A percentile compares a stretch with the other conserved stretches of the same genome.
phyloP scores from a whole-genome alignment of 2,113 vertebrate genomes.

The Actenoides lindsayi region DNA sequence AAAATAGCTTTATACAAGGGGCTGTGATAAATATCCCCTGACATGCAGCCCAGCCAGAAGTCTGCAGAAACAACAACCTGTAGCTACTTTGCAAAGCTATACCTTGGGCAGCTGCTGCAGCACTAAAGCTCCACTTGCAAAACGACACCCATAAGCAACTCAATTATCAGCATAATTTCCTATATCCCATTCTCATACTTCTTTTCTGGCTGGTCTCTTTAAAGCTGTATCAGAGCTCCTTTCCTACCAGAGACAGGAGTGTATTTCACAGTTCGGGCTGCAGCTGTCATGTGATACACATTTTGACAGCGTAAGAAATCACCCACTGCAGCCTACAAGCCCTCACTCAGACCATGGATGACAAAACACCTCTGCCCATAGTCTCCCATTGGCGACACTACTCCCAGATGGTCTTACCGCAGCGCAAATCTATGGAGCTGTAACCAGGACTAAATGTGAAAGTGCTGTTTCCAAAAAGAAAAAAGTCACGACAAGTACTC shows the following conservation, averaged over 20 bases:
- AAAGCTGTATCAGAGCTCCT: not conserved
- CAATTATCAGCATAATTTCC: not conserved
- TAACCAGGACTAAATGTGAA: not conserved
- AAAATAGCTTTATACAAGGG: not conserved
- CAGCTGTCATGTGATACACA: accelerated
- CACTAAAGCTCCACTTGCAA: not conserved
- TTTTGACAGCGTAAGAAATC: not conserved
- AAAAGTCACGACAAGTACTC: not conserved
- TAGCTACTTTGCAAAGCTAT: not conserved
- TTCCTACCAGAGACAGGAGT: not conserved
- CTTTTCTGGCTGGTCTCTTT: not conserved
- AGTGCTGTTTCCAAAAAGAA: not conserved
- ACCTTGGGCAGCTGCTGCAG: not conserved
- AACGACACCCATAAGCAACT: not conserved
- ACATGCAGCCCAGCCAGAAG: not conserved
- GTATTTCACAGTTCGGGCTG: not conserved
- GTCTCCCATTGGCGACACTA: not conserved
- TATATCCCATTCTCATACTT: not conserved
- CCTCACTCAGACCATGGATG: not conserved
- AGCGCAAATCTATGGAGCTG: not conserved
- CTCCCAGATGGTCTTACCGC: not conserved
- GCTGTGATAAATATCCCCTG: not conserved
- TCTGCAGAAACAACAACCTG: not conserved
- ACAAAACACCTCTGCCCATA: not conserved
- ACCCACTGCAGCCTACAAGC: not conserved